phyloP scores from a whole-genome alignment of 2,888 invertebrate genomes.

The Scaptomyza flava region DNA sequence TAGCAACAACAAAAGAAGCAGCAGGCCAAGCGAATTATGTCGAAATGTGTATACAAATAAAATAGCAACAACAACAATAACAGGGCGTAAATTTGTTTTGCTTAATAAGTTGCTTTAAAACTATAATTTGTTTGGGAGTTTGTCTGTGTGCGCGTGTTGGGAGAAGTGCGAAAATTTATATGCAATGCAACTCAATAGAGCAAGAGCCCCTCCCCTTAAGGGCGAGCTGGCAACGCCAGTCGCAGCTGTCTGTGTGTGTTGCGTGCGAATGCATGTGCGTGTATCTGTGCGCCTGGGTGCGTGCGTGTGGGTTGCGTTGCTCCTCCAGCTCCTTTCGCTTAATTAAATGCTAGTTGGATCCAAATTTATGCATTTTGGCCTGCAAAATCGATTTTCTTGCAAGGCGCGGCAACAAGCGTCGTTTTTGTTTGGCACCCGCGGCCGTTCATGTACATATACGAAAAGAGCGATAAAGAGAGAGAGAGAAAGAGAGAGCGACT shows the following conservation, averaged over 20 bases:
- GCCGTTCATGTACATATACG: constrained; percentile 28
- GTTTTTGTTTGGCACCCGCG: constrained; percentile 50
- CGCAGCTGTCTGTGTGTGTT: constrained; percentile 41
- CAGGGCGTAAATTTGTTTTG: constrained; percentile 49
- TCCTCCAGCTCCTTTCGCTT: constrained; percentile 29
- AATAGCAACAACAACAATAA: constrained; percentile 47
- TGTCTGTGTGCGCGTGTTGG: constrained; percentile 26
- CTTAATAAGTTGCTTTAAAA: constrained; percentile 57
- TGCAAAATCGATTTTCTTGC: constrained; percentile 79
- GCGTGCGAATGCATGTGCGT: constrained; percentile 17
- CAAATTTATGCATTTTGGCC: constrained; percentile 63
- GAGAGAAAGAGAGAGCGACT: constrained; percentile 23
- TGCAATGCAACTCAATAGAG: constrained; percentile 48
- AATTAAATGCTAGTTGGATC: constrained; percentile 50
- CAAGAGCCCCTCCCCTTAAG: constrained; percentile 56
- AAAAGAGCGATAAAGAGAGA: constrained; percentile 38
- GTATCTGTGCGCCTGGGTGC: constrained; percentile 20
- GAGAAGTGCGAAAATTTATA: constrained; percentile 60
- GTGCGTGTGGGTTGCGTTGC: constrained; percentile 34
- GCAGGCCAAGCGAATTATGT: constrained; percentile 47
- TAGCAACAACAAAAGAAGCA: constrained; percentile 37
- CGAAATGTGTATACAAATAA: constrained; percentile 66
- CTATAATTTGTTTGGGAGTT: constrained; percentile 8
- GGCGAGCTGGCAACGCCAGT: constrained; percentile 39
- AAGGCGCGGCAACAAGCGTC: constrained; percentile 76